A percentile compares a stretch with the other conserved stretches of the same genome.
phyloP scores from a whole-genome alignment of 2,888 invertebrate genomes.

The Agrotis clavis region DNA sequence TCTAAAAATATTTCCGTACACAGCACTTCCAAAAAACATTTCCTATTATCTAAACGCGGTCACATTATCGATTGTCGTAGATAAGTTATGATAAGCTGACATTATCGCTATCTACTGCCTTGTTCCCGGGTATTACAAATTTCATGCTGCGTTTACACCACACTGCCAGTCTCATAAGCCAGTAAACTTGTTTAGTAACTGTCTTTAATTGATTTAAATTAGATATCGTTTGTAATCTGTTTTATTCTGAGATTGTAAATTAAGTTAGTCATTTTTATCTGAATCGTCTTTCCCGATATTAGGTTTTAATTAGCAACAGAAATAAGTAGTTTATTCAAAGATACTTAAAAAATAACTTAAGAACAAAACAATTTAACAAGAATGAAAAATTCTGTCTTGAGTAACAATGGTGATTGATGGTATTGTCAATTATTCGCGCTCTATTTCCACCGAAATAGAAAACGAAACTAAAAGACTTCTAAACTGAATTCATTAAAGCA shows the following conservation, averaged over 20 bases:
- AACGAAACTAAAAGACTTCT: conserved; percentile 25
- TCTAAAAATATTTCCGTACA: neutral
- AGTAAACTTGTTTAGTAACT: conserved; percentile 36
- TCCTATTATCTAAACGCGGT: conserved; percentile 43
- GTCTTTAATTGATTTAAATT: conserved; percentile 22
- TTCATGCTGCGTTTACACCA: conserved; percentile 65
- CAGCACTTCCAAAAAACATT: conserved; percentile 22
- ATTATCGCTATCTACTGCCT: conserved; percentile 62
- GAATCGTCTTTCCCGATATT: neutral
- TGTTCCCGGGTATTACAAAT: conserved; percentile 50
- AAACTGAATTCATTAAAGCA: conserved; percentile 16
- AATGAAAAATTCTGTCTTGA: conserved; percentile 8
- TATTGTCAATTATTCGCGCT: conserved; percentile 44
- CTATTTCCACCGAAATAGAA: conserved; percentile 32
- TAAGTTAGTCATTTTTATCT: conserved; percentile 13
- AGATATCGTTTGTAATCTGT: conserved; percentile 6
- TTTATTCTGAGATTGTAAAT: conserved; percentile 4
- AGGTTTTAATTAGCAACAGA: neutral
- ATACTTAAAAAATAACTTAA: neutral
- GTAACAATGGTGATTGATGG: conserved; percentile 22
- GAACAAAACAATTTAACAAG: neutral
- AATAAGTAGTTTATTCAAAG: neutral
- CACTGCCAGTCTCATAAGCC: conserved; percentile 7
- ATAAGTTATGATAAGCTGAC: conserved; percentile 72
- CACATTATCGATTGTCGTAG: conserved; percentile 73